Base-by-base conservation (phyloP, 2,888 invertebrate species). In the Hedychridium roseum region DNA sequence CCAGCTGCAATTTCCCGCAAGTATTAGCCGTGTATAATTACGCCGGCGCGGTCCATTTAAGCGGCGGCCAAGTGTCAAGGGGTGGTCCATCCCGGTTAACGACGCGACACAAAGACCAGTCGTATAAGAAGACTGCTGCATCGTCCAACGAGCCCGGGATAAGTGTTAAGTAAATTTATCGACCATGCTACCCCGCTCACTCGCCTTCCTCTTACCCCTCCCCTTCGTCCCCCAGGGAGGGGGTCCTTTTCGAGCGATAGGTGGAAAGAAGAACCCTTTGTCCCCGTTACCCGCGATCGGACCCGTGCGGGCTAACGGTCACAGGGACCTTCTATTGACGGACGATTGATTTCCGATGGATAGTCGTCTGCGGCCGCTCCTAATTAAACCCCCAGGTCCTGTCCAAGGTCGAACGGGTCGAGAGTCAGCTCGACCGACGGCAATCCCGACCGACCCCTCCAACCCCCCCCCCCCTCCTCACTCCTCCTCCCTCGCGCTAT, bases 281-380 rank as follows among this genome's bases (percentile, higher is more conserved):
- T 16, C 37, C 31, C 7, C 7, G 7, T 17, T 12, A 20, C 17
- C 11, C 36, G 36, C 23, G 12, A 12, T 15, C 20, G n/a, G n/a
- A n/a, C n/a, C n/a, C n/a, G n/a, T n/a, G 18, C 21, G n/a, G n/a
- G n/a, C n/a, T n/a, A n/a, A n/a, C n/a, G n/a, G n/a, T n/a, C n/a
- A n/a, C n/a, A n/a, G n/a, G n/a, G n/a, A n/a, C n/a, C n/a, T n/a
- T n/a, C n/a, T n/a, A n/a, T n/a, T n/a, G 27, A 9, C 20, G 20
- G 15, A 20, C 34, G 21, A 54, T 50, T 32, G 48, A 50, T 51
- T 50, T 54, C 32, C 54, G 31, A 43, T 27, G 30, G 31, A 48
- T 45, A 26, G 40, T 40, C 26, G 47, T 56, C 56, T 47, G 16
- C 2, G 30, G 18, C 2, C 37, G 47, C 50, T 49, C 35, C 39